phyloP scores from a whole-genome alignment of 2,797 vertebrate genomes.

The Nasua narica region DNA sequence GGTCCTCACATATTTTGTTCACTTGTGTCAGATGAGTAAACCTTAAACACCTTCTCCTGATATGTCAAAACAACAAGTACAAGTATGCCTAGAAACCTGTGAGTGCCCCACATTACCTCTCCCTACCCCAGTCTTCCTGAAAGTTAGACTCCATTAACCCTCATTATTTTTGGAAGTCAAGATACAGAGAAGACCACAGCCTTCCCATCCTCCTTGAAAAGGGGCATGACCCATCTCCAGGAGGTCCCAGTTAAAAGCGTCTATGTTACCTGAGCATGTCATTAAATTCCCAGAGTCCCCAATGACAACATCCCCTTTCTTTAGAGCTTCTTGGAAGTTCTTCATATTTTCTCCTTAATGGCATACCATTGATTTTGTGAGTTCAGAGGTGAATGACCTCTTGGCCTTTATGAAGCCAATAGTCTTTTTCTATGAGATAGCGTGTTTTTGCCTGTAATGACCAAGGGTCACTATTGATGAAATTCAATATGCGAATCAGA shows the following conservation, averaged over 20 bases:
- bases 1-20: neutral
- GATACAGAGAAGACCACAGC: neutral
- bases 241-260: neutral
- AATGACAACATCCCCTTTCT: neutral
- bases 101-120: neutral
- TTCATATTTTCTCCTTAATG: slow-evolving; percentile 25
- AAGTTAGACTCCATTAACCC: neutral
- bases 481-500: neutral
- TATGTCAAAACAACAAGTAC: neutral
- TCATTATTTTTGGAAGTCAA: neutral
- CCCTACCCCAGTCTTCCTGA: neutral
- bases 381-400: neutral
- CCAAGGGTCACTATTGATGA: neutral
- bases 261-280: neutral
- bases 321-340: neutral
- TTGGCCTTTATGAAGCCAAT: neutral
- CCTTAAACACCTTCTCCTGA: neutral
- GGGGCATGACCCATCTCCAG: neutral
- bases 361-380: slow-evolving; percentile 21
- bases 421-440: neutral
- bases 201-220: neutral
- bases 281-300: neutral
- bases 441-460: neutral
- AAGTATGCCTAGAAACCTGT: neutral
- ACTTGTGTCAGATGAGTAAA: neutral